A percentile compares a stretch with the other conserved stretches of the same genome.
These are phyloP conservation scores for Hylia prasina DNA, from an alignment of 2,113 vertebrate genomes.

Conservation along the genomic window DNA sequence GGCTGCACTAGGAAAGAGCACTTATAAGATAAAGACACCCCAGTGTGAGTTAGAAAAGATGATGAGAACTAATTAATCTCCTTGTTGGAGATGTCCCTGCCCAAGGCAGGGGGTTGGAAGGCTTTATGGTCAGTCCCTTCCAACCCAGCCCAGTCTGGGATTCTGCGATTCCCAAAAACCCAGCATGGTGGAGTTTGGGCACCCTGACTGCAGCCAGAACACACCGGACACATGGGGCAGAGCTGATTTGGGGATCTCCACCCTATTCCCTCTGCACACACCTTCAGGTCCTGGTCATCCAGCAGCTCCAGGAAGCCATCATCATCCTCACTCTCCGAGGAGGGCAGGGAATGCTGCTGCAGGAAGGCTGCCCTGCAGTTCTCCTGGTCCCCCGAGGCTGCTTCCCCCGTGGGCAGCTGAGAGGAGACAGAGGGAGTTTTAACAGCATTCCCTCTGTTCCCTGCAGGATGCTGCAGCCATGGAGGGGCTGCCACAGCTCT, in stretches of 20 bases:
- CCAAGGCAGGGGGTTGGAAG: background rate
- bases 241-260: too few species aligned
- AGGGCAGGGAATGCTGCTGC: constrained; percentile 69
- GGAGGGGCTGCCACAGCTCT: accelerated
- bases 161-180: background rate
- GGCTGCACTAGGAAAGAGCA: background rate
- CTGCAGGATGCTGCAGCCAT: background rate
- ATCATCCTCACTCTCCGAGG: constrained; percentile 73
- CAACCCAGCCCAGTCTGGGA: background rate
- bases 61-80: background rate
- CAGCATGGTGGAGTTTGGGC: accelerated
- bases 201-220: background rate
- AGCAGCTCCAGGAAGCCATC: constrained; percentile 90
- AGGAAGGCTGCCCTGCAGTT: constrained; percentile 64
- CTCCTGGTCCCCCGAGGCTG: background rate
- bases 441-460: accelerated
- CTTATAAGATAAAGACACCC: accelerated
- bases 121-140: background rate
- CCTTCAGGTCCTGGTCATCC: constrained; percentile 79
- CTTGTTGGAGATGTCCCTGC: background rate
- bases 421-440: background rate
- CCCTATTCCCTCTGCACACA: accelerated
- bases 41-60: background rate
- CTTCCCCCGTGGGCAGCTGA: constrained; percentile 41
- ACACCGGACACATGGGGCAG: accelerated